These are phyloP conservation scores for Atherix ibis DNA, from an alignment of 2,888 invertebrate species.

Conservation along the genomic window DNA sequence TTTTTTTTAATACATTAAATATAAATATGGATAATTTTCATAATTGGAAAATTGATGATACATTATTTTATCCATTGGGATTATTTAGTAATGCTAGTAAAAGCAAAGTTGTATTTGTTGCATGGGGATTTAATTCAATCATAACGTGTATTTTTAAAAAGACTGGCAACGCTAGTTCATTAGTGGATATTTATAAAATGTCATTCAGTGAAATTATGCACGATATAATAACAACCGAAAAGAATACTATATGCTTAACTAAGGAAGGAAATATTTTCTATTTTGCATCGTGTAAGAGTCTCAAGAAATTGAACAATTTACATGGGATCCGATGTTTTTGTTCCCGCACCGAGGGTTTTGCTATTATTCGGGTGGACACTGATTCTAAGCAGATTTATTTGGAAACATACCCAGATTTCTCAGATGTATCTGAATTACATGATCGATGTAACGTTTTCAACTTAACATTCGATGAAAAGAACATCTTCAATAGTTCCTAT, in stretches of 20 bases:
- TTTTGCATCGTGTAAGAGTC: constrained; percentile 25
- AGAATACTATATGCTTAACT: constrained; percentile 24
- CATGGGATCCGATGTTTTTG: constrained; percentile 21
- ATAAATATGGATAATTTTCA: too few species aligned
- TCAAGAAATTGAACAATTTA: constrained; percentile 22
- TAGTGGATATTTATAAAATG: constrained; percentile 13
- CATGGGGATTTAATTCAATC: constrained; percentile 25
- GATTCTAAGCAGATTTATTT: constrained; percentile 12
- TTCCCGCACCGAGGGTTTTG: constrained; percentile 18
- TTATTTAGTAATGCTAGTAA: constrained; percentile 21
- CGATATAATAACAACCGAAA: constrained; percentile 23
- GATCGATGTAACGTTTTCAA: constrained; percentile 19
- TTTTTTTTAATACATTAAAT: too few species aligned
- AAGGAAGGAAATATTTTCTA: constrained; percentile 23
- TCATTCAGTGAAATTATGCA: constrained; percentile 12
- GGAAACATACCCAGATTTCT: constrained; percentile 22
- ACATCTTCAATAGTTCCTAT: constrained; percentile 24
- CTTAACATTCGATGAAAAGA: constrained; percentile 24
- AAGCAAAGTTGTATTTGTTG: constrained; percentile 24
- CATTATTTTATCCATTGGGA: constrained; percentile 23
- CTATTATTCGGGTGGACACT: constrained; percentile 18
- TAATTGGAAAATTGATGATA: constrained; percentile 25
- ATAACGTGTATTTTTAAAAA: constrained; percentile 26
- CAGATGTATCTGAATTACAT: constrained; percentile 16
- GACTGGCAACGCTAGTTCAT: constrained; percentile 11